phyloP scores from a whole-genome alignment of 2,888 invertebrate species.

The Monochamus alternatus region DNA sequence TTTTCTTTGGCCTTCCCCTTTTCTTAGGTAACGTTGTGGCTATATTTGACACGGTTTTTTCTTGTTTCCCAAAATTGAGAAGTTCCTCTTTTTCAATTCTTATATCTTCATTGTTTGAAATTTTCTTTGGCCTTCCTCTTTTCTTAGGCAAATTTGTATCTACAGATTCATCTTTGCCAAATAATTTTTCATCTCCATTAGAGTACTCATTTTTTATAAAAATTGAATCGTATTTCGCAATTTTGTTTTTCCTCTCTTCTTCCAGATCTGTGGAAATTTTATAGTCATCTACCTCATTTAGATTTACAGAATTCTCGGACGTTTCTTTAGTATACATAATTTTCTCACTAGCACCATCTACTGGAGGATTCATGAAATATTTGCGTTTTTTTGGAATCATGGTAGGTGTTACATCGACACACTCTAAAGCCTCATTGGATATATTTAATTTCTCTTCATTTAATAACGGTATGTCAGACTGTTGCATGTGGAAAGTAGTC shows the following conservation, averaged over 20 bases:
- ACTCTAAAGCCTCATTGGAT: not conserved
- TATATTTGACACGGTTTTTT: not conserved
- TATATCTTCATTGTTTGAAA: not conserved
- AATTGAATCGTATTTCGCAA: no score
- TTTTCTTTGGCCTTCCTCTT: constrained; percentile 18
- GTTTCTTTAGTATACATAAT: not conserved
- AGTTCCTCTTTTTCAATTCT: not conserved
- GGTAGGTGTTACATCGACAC: not conserved
- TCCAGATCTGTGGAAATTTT: no score
- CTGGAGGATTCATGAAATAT: not conserved
- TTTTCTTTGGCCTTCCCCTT: constrained; percentile 45
- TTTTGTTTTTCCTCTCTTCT: no score
- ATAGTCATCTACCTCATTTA: no score
- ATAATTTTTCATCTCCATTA: no score
- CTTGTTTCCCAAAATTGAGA: not conserved
- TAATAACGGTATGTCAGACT: not conserved
- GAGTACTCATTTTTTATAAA: no score
- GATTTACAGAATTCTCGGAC: not conserved
- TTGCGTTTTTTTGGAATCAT: constrained; percentile 1
- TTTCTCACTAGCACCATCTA: not conserved
- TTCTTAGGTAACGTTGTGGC: constrained; percentile 24
- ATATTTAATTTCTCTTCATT: not conserved
- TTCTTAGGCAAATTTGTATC: constrained; percentile 18
- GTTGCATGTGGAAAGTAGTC: not conserved
- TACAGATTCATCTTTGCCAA: not conserved